phyloP scores from a whole-genome alignment of 2,113 vertebrate species.

The Excalfactoria chinensis region DNA sequence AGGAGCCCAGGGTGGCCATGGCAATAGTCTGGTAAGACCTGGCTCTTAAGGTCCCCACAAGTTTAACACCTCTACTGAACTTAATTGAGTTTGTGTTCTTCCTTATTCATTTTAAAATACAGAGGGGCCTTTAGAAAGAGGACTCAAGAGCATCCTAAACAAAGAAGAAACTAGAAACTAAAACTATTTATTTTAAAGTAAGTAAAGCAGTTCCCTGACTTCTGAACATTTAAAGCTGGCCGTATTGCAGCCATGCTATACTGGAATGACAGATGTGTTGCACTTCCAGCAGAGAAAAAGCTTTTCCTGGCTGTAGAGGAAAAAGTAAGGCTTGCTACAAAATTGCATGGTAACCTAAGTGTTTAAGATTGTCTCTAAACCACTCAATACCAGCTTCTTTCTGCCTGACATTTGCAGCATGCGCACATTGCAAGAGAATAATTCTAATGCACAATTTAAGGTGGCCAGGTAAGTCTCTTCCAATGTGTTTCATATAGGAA shows the following conservation, averaged over 20 bases:
- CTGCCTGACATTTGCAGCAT: constrained; percentile 26
- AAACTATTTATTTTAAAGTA: not conserved
- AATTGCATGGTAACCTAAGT: constrained; percentile 34
- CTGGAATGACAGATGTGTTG: constrained; percentile 22
- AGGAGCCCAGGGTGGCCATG: not conserved
- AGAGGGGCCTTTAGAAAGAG: not conserved
- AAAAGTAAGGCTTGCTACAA: constrained; percentile 48
- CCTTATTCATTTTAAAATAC: not conserved
- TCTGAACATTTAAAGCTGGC: not conserved
- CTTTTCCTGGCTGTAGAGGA: constrained; percentile 21
- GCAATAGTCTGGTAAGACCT: not conserved
- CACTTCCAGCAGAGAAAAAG: not conserved
- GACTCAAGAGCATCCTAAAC: not conserved
- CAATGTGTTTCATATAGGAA: not conserved
- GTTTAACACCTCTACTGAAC: not conserved
- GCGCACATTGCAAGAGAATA: constrained; percentile 36
- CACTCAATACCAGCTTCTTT: constrained; percentile 13
- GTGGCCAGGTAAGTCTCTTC: constrained; percentile 13
- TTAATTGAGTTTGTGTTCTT: not conserved
- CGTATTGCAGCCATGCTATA: not conserved
- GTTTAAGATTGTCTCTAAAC: constrained; percentile 50
- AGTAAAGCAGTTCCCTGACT: not conserved
- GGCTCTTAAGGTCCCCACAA: not conserved
- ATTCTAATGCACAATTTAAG: constrained; percentile 33
- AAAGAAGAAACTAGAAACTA: not conserved